phyloP scores from a whole-genome alignment of 1,140 invertebrate species.

The Saccostrea cuccullata region DNA sequence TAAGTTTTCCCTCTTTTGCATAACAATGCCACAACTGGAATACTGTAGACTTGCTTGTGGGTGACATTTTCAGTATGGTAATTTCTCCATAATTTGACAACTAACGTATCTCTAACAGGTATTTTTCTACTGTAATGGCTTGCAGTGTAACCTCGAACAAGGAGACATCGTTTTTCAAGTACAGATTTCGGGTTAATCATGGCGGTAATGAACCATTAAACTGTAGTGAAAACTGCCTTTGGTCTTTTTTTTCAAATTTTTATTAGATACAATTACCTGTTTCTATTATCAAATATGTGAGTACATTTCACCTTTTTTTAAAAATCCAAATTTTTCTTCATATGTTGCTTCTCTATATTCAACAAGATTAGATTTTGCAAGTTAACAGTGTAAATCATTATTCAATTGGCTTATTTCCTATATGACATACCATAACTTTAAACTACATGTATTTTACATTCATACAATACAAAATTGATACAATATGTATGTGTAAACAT shows the following conservation, averaged over 20 bases:
- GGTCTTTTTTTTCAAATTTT: not conserved
- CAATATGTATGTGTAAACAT: too few species aligned
- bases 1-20: constrained; percentile 17
- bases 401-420: too few species aligned
- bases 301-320: not conserved
- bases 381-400: too few species aligned
- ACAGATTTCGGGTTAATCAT: not conserved
- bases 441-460: too few species aligned
- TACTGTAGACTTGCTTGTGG: not conserved
- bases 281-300: not conserved
- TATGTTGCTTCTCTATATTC: not conserved
- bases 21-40: constrained; percentile 22
- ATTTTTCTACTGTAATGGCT: constrained; percentile 9
- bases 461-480: too few species aligned
- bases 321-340: not conserved
- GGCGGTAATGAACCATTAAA: not conserved
- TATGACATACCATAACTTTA: too few species aligned
- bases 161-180: not conserved
- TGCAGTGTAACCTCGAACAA: constrained; percentile 10
- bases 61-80: constrained; percentile 17
- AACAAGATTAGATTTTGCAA: too few species aligned
- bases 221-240: not conserved
- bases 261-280: not conserved
- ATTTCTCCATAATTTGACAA: constrained; percentile 23
- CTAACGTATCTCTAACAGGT: constrained; percentile 13